Conservation (phyloP, 2,797 vertebrate genomes). For the Babyrousa celebensis region DNA sequence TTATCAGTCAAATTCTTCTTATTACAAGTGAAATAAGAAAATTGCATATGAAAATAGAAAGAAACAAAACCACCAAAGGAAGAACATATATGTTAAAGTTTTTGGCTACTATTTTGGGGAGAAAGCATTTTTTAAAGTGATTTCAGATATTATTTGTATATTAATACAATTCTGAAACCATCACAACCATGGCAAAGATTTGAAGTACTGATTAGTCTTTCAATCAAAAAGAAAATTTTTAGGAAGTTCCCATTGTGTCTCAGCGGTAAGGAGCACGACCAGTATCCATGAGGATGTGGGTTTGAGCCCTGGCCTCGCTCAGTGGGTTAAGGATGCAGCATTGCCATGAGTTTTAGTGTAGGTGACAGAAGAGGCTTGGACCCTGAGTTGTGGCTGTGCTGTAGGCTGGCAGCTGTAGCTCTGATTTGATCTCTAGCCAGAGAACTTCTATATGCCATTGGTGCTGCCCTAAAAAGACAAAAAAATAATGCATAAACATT, state of each 20-base stretch:
- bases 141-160: conserved; percentile 14
- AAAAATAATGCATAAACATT: not conserved
- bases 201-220: conserved; percentile 86
- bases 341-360: too few relatives aligned
- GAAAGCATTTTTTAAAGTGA: conserved; percentile 43
- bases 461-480: not conserved
- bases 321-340: too few relatives aligned
- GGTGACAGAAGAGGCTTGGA: too few relatives aligned
- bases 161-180: conserved; percentile 82
- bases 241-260: too few relatives aligned
- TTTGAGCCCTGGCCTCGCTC: too few relatives aligned
- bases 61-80: not conserved
- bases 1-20: not conserved
- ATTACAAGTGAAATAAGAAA: not conserved
- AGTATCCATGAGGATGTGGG: too few relatives aligned
- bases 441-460: too few relatives aligned
- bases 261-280: too few relatives aligned
- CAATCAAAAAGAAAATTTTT: conserved; percentile 82
- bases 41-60: not conserved
- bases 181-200: conserved; percentile 85
- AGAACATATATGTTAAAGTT: not conserved
- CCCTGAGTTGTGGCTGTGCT: too few relatives aligned
- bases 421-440: too few relatives aligned
- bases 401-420: too few relatives aligned
- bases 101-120: not conserved